Percentiles rank a stretch among this genome's conserved stretches.
Conservation (phyloP, 2,888 invertebrate species). For the Arrhopalites spinosus region DNA sequence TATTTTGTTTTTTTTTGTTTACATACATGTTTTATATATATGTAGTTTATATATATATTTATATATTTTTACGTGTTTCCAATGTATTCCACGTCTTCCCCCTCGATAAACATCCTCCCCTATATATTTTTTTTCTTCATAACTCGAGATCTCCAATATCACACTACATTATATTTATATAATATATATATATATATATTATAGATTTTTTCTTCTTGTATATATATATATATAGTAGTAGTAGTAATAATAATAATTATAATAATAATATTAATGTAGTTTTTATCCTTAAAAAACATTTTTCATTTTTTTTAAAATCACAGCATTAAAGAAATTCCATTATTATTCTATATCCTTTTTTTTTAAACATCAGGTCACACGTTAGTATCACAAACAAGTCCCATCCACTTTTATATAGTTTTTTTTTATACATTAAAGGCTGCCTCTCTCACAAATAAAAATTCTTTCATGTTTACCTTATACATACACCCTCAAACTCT, state of each 20-base stretch:
- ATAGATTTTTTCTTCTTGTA: too few relatives aligned
- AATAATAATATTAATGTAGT: conserved; percentile 14
- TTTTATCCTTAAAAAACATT: conserved; percentile 31
- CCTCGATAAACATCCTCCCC: not conserved
- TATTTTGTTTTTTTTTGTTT: not conserved
- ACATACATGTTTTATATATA: conserved; percentile 7
- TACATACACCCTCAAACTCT: not conserved
- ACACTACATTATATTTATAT: conserved; percentile 36
- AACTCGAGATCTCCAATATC: conserved; percentile 38
- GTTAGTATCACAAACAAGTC: conserved; percentile 35
- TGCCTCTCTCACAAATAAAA: conserved; percentile 28
- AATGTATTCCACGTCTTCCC: conserved; percentile 17
- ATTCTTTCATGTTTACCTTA: not conserved
- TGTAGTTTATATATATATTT: not conserved
- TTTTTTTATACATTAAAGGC: conserved; percentile 17
- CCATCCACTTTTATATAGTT: conserved; percentile 17
- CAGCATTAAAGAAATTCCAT: conserved; percentile 38
- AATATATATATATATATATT: conserved; percentile 5
- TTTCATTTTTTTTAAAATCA: conserved; percentile 36
- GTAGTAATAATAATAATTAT: not conserved
- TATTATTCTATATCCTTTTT: conserved; percentile 37
- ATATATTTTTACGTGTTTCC: conserved; percentile 6
- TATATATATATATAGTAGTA: not conserved
- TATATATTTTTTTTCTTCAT: conserved; percentile 18
- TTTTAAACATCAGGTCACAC: conserved; percentile 37